Percentiles rank a stretch among this genome's conserved stretches.
These are phyloP conservation scores for Lingula anatina DNA, from an alignment of 2,888 invertebrate species.

Conservation along the genomic window DNA sequence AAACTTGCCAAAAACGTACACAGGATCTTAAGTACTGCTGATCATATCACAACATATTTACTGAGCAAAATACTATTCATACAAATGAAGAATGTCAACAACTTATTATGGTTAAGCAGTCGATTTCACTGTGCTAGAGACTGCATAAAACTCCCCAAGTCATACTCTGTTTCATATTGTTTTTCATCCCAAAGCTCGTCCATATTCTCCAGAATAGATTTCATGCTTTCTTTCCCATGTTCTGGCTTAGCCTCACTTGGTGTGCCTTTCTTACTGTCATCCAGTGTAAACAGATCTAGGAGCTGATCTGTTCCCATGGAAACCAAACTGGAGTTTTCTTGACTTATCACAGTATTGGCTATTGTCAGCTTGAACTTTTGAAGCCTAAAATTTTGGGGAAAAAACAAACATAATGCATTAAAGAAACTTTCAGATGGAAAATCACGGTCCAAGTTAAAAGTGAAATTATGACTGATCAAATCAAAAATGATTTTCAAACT, in stretches of 20 bases:
- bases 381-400: conserved; percentile 64
- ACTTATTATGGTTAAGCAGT: no score
- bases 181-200: conserved; percentile 93
- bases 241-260: conserved; percentile 11
- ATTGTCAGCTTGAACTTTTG: conserved; percentile 97
- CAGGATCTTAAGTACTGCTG: no score
- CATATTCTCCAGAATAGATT: conserved; percentile 71
- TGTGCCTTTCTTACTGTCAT: conserved; percentile 23
- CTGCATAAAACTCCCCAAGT: conserved; percentile 69
- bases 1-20: no score
- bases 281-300: conserved; percentile 73
- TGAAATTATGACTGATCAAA: no score
- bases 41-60: no score
- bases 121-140: conserved; percentile 12
- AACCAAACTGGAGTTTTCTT: conserved; percentile 87
- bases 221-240: conserved; percentile 56
- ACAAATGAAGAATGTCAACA: no score
- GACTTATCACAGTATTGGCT: conserved; percentile 91
- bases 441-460: no score
- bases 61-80: no score
- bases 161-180: conserved; percentile 92
- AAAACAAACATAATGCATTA: no score
- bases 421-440: no score
- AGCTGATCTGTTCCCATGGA: conserved; percentile 95
- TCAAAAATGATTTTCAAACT: no score